Conservation (phyloP, 2,113 vertebrate genomes). For the Cebidichthys violaceus region DNA sequence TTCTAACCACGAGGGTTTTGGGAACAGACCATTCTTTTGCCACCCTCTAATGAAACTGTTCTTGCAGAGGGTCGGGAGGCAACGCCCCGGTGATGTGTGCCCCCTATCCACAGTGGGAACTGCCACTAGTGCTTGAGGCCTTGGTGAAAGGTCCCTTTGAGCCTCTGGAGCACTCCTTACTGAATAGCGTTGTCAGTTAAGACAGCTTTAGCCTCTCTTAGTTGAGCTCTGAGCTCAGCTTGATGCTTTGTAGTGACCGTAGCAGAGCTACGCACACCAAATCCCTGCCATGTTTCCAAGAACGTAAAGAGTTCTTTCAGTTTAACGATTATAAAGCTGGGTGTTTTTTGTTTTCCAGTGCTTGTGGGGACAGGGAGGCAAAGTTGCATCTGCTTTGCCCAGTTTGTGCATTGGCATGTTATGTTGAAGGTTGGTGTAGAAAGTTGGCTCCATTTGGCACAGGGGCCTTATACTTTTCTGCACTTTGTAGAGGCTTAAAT, state of each 20-base stretch:
- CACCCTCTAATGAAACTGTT: not conserved
- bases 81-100: not conserved
- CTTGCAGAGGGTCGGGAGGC: not conserved
- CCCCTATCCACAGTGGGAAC: not conserved
- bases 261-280: not conserved
- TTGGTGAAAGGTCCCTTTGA: not conserved
- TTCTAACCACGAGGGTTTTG: not conserved
- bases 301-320: not conserved
- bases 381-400: not conserved
- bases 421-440: not conserved
- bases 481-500: constrained; percentile 39
- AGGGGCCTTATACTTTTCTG: constrained; percentile 15
- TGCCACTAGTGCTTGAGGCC: not conserved
- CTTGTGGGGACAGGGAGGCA: not conserved
- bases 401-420: not conserved
- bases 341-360: not conserved
- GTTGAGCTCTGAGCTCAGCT: not conserved
- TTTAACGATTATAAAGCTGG: not conserved
- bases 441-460: not conserved
- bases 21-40: not conserved
- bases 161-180: not conserved
- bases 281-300: not conserved
- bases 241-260: not conserved
- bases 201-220: not conserved
- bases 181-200: not conserved